Base-by-base conservation (phyloP, 1,140 invertebrate species). In the Diprion similis region DNA sequence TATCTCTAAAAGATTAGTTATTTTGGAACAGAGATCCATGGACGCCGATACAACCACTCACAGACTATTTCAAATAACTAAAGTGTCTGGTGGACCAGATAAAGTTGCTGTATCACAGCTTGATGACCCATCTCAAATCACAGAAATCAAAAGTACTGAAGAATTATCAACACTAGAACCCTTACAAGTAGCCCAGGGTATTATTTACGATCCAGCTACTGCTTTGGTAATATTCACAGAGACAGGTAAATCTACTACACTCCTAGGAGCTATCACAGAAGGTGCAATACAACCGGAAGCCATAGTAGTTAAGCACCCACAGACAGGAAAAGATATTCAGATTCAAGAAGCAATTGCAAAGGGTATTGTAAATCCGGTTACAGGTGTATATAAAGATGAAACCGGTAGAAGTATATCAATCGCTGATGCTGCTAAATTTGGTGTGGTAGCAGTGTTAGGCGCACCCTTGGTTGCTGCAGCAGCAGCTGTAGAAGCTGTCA, bases 301-400 rank as follows among this genome's bases (percentile, higher is more conserved):
- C n/a, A 91, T 97, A 2, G 91, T 92, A 82, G 91, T 98, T 7
- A 90, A 91, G 72, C 94, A 97, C 88, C 95, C 95, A 13, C 81
- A 87, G 66, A 92, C 92, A 1, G 93, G 92, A 1, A 89, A 91
- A 81, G 87, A 91, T 73, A 91, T 97, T 71, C 90, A 91, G 46
- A 87, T 97, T 46, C 89, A 92, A 46, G 93, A 96, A 83, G 96
- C 96, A 1, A 89, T 97, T 47, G 85, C 91, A 46, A 92, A 91
- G 74, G 93, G 93, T 70, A 92, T 96, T 70, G 88, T 97, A 24
- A 91, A 97, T 86, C 89, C 92, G 76, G 89, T 92, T 69, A 94
- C 93, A 0, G 93, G 92, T 18, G 89, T 92, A 71, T 94, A 95
- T 78, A 91, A 89, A 74, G 91, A 94, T 77, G 88, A 89, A 66